Evolutionary conservation across 2,797 vertebrate species (phyloP).

Genomic region (Monodelphis domestica): DNA sequence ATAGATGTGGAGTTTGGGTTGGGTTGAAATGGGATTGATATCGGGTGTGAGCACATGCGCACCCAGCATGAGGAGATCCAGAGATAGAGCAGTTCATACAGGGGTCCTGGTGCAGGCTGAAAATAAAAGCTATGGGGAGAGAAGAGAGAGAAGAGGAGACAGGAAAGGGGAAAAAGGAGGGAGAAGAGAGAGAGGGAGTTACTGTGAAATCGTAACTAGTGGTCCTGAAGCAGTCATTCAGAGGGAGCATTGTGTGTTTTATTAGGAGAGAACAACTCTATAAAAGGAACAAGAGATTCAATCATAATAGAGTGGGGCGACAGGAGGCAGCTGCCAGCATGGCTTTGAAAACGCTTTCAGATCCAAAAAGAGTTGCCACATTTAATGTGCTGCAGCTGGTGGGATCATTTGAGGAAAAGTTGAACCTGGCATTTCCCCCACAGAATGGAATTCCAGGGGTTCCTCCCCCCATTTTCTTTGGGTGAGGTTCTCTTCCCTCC

Average conservation of each 20-base stretch:
- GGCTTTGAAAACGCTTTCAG: constrained; percentile 87
- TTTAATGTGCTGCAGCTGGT: constrained; percentile 86
- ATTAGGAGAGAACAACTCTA: constrained; percentile 91
- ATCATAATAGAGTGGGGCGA: constrained; percentile 85
- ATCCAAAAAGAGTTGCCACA: constrained; percentile 84
- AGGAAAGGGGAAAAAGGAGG: neutral
- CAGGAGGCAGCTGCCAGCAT: constrained; percentile 87
- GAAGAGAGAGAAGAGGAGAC: neutral
- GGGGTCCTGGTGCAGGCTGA: constrained; percentile 63
- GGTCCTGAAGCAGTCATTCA: constrained; percentile 81
- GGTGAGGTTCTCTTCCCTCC: constrained; percentile 32
- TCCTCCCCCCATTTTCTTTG: constrained; percentile 67
- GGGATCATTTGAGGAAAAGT: constrained; percentile 80
- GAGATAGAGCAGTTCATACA: constrained; percentile 62
- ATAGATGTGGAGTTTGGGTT: constrained; percentile 77
- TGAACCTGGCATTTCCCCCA: constrained; percentile 78
- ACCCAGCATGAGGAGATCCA: constrained; percentile 38
- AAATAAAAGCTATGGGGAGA: constrained; percentile 37
- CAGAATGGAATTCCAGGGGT: constrained; percentile 73
- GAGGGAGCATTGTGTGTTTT: constrained; percentile 86
- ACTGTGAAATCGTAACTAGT: constrained; percentile 72
- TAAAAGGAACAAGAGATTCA: constrained; percentile 90
- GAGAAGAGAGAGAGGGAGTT: constrained; percentile 77
- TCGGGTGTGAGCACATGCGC: constrained; percentile 45
- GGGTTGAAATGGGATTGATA: constrained; percentile 76